Evolutionary conservation across 2,888 invertebrate species (phyloP), one percentile per base, ranked within the genome.

Genomic region (Drosophila lutescens): DNA sequence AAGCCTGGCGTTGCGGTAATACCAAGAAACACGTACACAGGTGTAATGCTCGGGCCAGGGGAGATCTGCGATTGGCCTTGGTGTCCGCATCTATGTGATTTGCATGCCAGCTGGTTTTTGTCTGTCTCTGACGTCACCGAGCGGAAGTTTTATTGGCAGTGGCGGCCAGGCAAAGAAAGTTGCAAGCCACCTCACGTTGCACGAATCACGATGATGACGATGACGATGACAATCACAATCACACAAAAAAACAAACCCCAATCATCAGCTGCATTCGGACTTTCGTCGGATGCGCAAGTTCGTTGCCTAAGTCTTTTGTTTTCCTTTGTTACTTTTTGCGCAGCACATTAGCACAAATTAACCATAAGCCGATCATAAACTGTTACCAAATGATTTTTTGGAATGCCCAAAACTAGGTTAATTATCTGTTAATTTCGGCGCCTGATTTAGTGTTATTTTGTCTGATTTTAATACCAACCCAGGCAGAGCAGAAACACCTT

Each of bases 221-320:
- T 32, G 32, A 32, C 38, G 47, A 17, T 47, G 30, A 32, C 44
- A 17, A 26, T 40, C 13, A 17, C 9, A 43, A 12, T 12, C 20
- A 20, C 17, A 23, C 20, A 38, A 15, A 38, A 32, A 9, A 32
- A 9, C 23, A n/a, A 30, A 6, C 32, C 34, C 13, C 49, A 72
- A 63, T 44, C 65, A 43, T 38, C 40, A 40, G 55, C 40, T 66
- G 66, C 66, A 66, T 47, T 47, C 40, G 26, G 47, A 47, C 47
- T 47, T 47, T 47, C 32, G 47, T 32, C 15, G 12, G 47, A 47
- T 32, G 43, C 59, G 44, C 66, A 76, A 80, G 87, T 87, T 87
- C 69, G 88, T 86, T 77, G 74, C 88, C 70, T 80, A 82, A 85
- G 85, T 87, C 86, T 78, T 88, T 85, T 75, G 86, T 82, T 78